Base-by-base conservation (phyloP, 2,797 vertebrate genomes). In the Pogonophryne albipinna region DNA sequence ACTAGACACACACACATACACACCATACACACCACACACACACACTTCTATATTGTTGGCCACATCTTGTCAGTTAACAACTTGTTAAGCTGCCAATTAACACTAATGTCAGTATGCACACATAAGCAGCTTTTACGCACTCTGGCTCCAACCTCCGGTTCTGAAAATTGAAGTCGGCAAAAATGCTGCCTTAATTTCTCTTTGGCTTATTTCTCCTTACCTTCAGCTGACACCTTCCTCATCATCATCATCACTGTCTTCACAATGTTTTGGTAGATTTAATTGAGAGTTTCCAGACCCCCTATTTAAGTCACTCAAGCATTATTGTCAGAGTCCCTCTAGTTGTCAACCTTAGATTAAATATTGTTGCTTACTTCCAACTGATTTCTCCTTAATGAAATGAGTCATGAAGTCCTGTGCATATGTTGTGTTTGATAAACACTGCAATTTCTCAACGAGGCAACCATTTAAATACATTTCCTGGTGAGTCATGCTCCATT, bases 401-500 rank as follows among this genome's bases (percentile, higher is more conserved):
- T 38, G 5, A 34, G 10, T 64, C 34, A 64, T 45, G 7, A 52
- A 65, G 65, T 70, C 46, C 49, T 51, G 6, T 8, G 23, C 45
- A 68, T 81, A 66, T 64, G 50, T 66, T 74, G 15, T 47, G 15
- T 74, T 66, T 55, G 23, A 19, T 60, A 65, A 77, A 70, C 46
- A 17, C 17, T 38, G 34, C 47, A 52, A 71, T 66, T n/a, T 46
- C 71, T 84, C 16, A 27, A 49, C 9, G 2, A 74, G 52, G 45
- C 20, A 82, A 61, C 66, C 60, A 71, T 76, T 76, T 53, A 57
- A 69, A 79, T 55, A 55, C 2, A 76, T 66, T 61, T 78, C 71
- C 75, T 42, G 34, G 49, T 85, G 85, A 84, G 74, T 85, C 81
- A 85, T 69, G 66, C 67, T 57, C 46, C 17, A 65, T 81, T 67